Conservation (phyloP, 2,888 invertebrate species). For the Scaptomyza tumidula region DNA sequence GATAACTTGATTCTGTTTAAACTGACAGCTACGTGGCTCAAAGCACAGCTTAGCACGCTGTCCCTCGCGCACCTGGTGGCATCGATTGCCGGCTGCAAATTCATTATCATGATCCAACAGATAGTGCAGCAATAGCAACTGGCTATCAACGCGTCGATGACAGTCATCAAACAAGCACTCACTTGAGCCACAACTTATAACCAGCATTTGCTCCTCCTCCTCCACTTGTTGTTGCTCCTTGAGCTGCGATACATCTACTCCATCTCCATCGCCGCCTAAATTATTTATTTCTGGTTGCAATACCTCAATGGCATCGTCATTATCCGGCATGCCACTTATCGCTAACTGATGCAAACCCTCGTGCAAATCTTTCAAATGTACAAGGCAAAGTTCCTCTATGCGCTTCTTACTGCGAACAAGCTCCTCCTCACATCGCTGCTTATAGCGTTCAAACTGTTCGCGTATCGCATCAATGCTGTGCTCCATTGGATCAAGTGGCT, state of each 20-base stretch:
- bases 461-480: conserved; percentile 42
- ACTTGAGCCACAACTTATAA: conserved; percentile 30
- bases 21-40: conserved; percentile 14
- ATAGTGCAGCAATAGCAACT: conserved; percentile 59
- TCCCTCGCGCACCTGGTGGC: conserved; percentile 31
- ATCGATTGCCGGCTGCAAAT: conserved; percentile 6
- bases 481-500: conserved; percentile 8
- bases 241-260: not conserved
- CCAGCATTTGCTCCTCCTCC: conserved; percentile 9
- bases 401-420: not conserved
- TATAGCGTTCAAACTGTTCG: conserved; percentile 34
- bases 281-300: conserved; percentile 2
- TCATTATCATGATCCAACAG: conserved; percentile 47
- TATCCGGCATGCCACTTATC: conserved; percentile 8
- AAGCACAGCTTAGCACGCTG: conserved; percentile 44
- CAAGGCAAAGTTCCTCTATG: not conserved
- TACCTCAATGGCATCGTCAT: conserved; percentile 45
- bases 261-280: not conserved
- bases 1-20: conserved; percentile 49
- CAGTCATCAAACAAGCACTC: conserved; percentile 53
- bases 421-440: not conserved
- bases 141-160: conserved; percentile 46
- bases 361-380: conserved; percentile 23
- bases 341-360: not conserved
- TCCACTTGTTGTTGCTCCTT: not conserved